Percentiles rank a stretch among this genome's conserved stretches.
Evolutionary conservation across 2,888 invertebrate species (phyloP).

Genomic region (Timema cristinae): DNA sequence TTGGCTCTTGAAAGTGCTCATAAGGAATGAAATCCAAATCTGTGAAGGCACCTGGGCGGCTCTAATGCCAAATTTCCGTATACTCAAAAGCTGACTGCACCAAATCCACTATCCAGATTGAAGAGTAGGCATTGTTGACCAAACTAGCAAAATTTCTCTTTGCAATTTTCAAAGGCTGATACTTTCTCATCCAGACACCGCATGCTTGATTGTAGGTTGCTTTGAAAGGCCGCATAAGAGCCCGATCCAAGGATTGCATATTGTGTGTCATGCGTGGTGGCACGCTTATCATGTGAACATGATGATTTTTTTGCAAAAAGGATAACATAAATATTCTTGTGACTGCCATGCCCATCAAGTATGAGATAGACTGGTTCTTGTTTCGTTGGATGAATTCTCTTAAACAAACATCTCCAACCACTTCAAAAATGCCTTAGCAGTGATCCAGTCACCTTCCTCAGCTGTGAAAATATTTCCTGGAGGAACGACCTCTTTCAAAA

Average conservation of each 20-base stretch:
- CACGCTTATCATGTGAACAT: constrained; percentile 34
- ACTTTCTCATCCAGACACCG: constrained; percentile 31
- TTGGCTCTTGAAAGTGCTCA: constrained; percentile 7
- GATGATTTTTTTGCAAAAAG: constrained; percentile 29
- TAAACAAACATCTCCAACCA: constrained; percentile 11
- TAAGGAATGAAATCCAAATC: constrained; percentile 19
- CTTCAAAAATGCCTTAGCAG: constrained; percentile 8
- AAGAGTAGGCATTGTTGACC: constrained; percentile 29
- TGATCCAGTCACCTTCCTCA: neutral
- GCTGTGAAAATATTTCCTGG: neutral
- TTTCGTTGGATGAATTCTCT: constrained; percentile 25
- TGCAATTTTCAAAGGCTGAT: constrained; percentile 34
- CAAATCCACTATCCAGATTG: constrained; percentile 29
- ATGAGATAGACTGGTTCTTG: constrained; percentile 33
- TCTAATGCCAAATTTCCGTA: constrained; percentile 20
- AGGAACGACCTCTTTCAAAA: neutral
- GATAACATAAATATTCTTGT: constrained; percentile 34
- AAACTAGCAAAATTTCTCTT: constrained; percentile 30
- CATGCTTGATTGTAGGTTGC: constrained; percentile 22
- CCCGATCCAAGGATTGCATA: constrained; percentile 30
- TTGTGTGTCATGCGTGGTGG: constrained; percentile 36
- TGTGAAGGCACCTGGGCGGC: constrained; percentile 11
- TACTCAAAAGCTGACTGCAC: constrained; percentile 20
- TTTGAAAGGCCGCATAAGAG: constrained; percentile 18
- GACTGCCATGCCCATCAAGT: constrained; percentile 34